Evolutionary conservation across 2,888 invertebrate genomes (phyloP), one percentile per base, ranked within the genome.

Genomic region (Muschampia plurimacula): DNA sequence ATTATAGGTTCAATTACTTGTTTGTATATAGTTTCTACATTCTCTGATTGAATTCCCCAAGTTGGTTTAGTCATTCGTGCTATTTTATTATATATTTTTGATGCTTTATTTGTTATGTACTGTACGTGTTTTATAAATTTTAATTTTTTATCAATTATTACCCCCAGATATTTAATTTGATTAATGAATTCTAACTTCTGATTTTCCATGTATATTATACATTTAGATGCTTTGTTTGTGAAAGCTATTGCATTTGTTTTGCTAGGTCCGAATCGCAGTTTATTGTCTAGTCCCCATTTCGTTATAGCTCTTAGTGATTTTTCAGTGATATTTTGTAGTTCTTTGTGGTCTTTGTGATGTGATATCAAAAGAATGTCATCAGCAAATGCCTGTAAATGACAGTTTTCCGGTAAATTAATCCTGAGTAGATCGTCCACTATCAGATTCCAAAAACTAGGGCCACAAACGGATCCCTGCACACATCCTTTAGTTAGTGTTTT

Each of bases 401-500:
- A 74, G 22, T 74, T 73, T 0, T 2, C 49, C 0, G 73, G 67
- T 0, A 76, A 32, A 0, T 44, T 1, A 0, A 63, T 5, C 0
- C 75, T 67, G 6, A 78, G 63, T 1, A 78, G 64, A 2, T 74
- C 72, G 49, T 78, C 76, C 0, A 77, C 28, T 4, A 77, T 69
- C 0, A 77, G 12, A 36, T 77, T 77, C 77, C 77, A 76, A 6
- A 77, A 15, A 0, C 49, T 8, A 2, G 77, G 76, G 4, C 76
- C 76, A 13, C 74, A 73, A 0, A 67, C 64, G 0, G 75, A 76
- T 0, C 77, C 77, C 67, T 77, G 77, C 0, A 76, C 46, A 57
- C 78, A 78, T 8, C 76, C 77, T 15, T 52, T 65, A n/a, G 65
- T 70, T 57, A 74, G 67, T 3, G 12, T 8, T 66, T 74, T 75